Percentiles rank a stretch among this genome's conserved stretches.
Evolutionary conservation across 2,888 invertebrate species (phyloP).

Genomic region (Tipula unca): DNA sequence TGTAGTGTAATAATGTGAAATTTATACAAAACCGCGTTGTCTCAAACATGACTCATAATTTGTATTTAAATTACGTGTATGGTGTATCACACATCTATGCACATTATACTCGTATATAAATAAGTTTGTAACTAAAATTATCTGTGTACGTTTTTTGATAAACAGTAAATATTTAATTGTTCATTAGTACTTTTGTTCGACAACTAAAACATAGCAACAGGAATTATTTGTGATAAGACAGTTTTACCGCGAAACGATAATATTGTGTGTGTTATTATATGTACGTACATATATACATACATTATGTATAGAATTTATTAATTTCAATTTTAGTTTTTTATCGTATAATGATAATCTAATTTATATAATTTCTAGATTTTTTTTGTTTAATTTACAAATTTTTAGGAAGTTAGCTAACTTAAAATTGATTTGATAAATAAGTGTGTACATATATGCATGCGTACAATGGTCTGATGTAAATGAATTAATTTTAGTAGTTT

Average conservation of each 20-base stretch:
- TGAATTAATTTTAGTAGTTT: background rate
- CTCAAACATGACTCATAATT: background rate
- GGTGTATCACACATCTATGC: background rate
- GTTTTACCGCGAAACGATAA: background rate
- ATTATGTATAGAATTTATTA: background rate
- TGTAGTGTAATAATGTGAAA: background rate
- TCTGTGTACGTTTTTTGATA: background rate
- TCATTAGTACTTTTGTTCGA: background rate
- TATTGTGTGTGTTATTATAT: background rate
- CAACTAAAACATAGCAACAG: background rate
- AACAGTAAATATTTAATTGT: background rate
- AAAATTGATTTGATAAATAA: background rate
- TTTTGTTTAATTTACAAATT: background rate
- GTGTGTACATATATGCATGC: no score
- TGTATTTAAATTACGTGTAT: background rate
- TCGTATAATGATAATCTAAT: background rate
- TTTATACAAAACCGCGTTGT: background rate
- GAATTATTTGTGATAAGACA: background rate
- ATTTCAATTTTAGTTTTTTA: no score
- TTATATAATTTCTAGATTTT: background rate
- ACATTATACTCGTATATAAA: background rate
- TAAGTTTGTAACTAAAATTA: no score
- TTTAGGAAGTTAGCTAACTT: background rate
- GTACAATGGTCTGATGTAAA: background rate
- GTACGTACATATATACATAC: background rate